Base-by-base conservation (phyloP, 2,797 vertebrate genomes). In the Todus mexicanus region DNA sequence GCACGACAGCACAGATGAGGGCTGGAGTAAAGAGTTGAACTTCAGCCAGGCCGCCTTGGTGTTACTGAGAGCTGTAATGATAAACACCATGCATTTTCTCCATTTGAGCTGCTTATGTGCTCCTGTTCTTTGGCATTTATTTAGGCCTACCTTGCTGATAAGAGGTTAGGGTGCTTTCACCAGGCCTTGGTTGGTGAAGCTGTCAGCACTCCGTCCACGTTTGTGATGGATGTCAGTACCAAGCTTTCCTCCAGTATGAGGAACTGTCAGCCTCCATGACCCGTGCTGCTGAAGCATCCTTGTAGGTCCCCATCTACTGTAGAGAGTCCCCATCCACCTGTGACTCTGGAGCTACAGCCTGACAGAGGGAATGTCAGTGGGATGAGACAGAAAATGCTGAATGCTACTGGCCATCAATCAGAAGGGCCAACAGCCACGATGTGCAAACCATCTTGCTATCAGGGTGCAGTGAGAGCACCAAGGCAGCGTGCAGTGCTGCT, bases 221-320 rank as follows among this genome's bases (percentile, higher is more conserved):
- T 2, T 12, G 11, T 43, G 59, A 27, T 47, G 57, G 26, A 26
- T 38, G 15, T 15, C 10, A 5, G 27, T 20, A 26, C 26, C 0
- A 4, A 82, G 25, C 4, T 69, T 43, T 76, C 18, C 26, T 71
- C 47, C 0, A 0, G 33, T 26, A 37, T 1, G 10, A 71, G 75
- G 11, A 59, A 25, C 51, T 43, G 48, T 33, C 47, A 78, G 45
- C 20, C 22, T 45, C 43, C 0, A 0, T 33, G 51, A 31, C 13
- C 25, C 56, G 47, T 33, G 23, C 27, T 64, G 27, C 2, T 5
- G 40, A 79, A 76, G 43, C 3, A 3, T 54, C 38, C 43, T 43
- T 1, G 1, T 0, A 43, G 70, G 10, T 63, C 31, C 15, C 9
- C 37, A 66, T 42, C 38, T 50, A 38, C 43, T 57, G 59, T 50